phyloP scores from a whole-genome alignment of 2,797 vertebrate genomes.

The Ambastaia sidthimunki region DNA sequence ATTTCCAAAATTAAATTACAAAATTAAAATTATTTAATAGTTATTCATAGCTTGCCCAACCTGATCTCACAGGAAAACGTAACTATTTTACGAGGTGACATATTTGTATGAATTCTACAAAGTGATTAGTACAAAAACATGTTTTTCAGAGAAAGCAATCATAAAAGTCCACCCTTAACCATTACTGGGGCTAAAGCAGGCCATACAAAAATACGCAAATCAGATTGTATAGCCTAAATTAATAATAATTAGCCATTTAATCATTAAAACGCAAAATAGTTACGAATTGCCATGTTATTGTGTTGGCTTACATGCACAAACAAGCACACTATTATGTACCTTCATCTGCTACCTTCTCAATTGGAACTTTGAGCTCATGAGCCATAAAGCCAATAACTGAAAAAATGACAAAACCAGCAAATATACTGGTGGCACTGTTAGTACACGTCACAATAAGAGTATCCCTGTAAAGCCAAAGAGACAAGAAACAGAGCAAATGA shows the following conservation, averaged over 20 bases:
- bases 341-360: slow-evolving; percentile 98
- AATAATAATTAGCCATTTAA: too few relatives aligned
- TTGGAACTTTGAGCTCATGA: slow-evolving; percentile 94
- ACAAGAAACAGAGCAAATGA: not conserved
- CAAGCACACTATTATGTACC: slow-evolving; percentile 73
- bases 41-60: not conserved
- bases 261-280: too few relatives aligned
- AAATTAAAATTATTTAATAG: not conserved
- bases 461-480: slow-evolving; percentile 78
- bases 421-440: slow-evolving; percentile 98
- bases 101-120: too few relatives aligned
- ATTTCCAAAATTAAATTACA: not conserved
- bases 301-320: slow-evolving; percentile 35
- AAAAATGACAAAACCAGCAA: slow-evolving; percentile 98
- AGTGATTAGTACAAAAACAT: too few relatives aligned
- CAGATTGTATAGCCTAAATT: too few relatives aligned
- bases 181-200: too few relatives aligned
- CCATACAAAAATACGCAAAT: too few relatives aligned
- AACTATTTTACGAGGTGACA: too few relatives aligned
- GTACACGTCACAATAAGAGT: slow-evolving; percentile 95
- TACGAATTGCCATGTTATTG: too few relatives aligned
- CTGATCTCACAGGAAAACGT: too few relatives aligned
- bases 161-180: too few relatives aligned
- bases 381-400: slow-evolving; percentile 99
- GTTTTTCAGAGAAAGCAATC: too few relatives aligned